Conservation (phyloP, 1,140 invertebrate genomes). For the Bombus huntii region DNA sequence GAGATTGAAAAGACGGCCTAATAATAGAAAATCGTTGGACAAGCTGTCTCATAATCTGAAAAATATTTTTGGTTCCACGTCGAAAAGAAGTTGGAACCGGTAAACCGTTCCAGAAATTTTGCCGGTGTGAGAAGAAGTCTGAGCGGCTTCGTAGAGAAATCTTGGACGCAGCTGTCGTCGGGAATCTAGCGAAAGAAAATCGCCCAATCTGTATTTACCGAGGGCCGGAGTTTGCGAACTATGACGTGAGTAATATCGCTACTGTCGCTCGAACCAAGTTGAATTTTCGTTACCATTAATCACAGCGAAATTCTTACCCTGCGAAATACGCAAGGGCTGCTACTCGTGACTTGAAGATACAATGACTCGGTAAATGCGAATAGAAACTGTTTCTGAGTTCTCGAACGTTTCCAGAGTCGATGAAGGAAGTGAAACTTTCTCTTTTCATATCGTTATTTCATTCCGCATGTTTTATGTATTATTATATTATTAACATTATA, state of each 20-base stretch:
- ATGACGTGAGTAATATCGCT: not conserved
- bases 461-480: too few species aligned
- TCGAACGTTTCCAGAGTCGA: too few species aligned
- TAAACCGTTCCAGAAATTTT: too few species aligned
- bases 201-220: not conserved
- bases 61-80: not conserved
- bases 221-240: not conserved
- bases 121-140: not conserved
- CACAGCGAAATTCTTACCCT: not conserved
- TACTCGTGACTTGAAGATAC: not conserved
- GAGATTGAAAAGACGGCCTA: too few species aligned
- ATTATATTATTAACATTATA: too few species aligned
- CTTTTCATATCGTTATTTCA: too few species aligned
- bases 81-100: not conserved
- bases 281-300: conserved; percentile 11
- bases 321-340: not conserved
- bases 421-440: too few species aligned
- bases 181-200: not conserved
- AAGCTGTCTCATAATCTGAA: too few species aligned
- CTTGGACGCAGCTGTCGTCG: not conserved
- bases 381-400: not conserved
- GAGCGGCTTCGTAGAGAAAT: not conserved
- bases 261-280: not conserved
- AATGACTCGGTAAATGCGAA: not conserved
- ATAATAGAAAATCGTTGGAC: too few species aligned